A percentile compares a stretch with the other conserved stretches of the same genome.
Evolutionary conservation across 2,888 invertebrate genomes (phyloP).

Genomic region (Eupithecia dodoneata): DNA sequence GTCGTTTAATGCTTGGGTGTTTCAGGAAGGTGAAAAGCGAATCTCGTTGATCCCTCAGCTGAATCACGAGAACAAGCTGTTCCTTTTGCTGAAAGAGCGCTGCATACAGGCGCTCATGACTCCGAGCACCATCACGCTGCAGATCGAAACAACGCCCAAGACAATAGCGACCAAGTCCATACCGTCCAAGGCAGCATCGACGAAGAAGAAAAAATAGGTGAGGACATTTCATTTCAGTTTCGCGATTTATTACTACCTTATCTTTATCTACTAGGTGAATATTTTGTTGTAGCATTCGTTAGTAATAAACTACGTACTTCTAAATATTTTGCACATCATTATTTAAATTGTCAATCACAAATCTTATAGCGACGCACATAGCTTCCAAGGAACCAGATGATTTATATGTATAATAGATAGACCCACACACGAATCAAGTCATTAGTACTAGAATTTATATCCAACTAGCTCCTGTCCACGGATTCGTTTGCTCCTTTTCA

Average conservation of each 20-base stretch:
- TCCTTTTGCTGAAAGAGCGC: conserved; percentile 56
- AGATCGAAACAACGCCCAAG: not conserved
- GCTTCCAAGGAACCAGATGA: not conserved
- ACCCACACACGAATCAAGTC: not conserved
- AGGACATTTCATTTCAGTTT: not conserved
- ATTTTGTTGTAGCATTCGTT: not conserved
- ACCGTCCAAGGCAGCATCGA: not conserved
- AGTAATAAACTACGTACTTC: not conserved
- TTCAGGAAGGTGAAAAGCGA: conserved; percentile 62
- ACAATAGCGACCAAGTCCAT: not conserved
- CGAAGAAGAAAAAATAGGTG: conserved; percentile 27
- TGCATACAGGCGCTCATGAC: conserved; percentile 49
- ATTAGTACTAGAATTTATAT: not conserved
- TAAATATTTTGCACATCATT: not conserved
- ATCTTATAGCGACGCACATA: not conserved
- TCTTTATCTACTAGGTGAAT: not conserved
- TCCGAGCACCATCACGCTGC: not conserved
- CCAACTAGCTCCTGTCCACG: not conserved
- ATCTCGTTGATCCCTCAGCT: conserved; percentile 65
- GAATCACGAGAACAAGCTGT: conserved; percentile 63
- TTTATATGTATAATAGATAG: not conserved
- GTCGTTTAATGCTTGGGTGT: not conserved
- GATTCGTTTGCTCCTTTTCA: not conserved
- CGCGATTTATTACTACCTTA: not conserved
- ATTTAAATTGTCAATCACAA: not conserved